Percentiles rank a stretch among this genome's conserved stretches.
Evolutionary conservation across 2,888 invertebrate species (phyloP).

Genomic region (Xestobium rufovillosum): DNA sequence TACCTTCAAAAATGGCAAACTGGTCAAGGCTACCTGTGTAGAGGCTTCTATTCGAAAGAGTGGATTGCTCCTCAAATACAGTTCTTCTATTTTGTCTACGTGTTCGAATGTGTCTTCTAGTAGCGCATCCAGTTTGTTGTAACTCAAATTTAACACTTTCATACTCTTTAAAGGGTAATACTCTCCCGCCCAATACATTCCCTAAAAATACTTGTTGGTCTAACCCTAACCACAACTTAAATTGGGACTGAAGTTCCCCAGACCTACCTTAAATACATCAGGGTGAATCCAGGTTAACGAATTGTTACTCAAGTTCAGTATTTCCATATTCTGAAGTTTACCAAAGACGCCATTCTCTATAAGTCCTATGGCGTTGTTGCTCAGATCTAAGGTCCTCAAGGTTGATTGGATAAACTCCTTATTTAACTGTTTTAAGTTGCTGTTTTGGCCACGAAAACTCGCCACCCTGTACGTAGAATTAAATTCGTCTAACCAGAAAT

Average conservation of each 20-base stretch:
- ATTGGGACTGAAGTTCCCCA: too few relatives aligned
- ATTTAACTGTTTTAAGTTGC: not conserved
- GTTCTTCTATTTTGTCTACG: constrained; percentile 52
- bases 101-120: constrained; percentile 70
- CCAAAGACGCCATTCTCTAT: constrained; percentile 60
- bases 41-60: constrained; percentile 57
- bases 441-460: not conserved
- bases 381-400: constrained; percentile 53
- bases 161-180: constrained; percentile 55
- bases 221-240: too few relatives aligned
- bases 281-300: constrained; percentile 55
- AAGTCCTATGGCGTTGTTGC: constrained; percentile 53
- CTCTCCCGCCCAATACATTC: constrained; percentile 49
- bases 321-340: constrained; percentile 53
- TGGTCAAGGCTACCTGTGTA: constrained; percentile 58
- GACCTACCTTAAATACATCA: constrained; percentile 60
- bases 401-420: constrained; percentile 46
- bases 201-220: constrained; percentile 47
- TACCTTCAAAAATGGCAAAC: constrained; percentile 58
- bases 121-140: constrained; percentile 65
- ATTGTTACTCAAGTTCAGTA: constrained; percentile 64
- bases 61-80: constrained; percentile 70
- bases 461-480: constrained; percentile 1
- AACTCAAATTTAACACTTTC: constrained; percentile 55
- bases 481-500: constrained; percentile 1